Conservation (phyloP, 1,140 invertebrate species). For the Pseudomyrmex pallidus region DNA sequence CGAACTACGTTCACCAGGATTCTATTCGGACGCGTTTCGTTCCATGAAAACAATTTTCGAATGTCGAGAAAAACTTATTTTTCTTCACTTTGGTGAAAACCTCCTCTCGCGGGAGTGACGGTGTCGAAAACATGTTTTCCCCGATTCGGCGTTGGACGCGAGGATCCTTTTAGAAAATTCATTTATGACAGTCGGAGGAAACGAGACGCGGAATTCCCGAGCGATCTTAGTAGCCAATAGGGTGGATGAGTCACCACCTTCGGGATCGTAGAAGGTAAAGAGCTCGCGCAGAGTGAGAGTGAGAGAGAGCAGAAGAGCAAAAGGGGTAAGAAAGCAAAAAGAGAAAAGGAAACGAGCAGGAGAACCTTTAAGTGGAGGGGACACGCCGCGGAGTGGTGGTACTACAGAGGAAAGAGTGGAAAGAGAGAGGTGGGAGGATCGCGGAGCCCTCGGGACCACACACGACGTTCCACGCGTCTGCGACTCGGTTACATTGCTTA, state of each 20-base stretch:
- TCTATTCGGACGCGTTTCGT: neutral
- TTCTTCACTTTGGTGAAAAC: neutral
- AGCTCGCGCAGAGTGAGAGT: conserved; percentile 60
- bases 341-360: conserved; percentile 55
- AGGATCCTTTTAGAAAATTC: conserved; percentile 29
- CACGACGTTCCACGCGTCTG: conserved; percentile 85
- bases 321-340: conserved; percentile 64
- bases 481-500: conserved; percentile 86
- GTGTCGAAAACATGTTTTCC: conserved; percentile 27
- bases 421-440: conserved; percentile 81
- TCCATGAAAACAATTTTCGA: neutral
- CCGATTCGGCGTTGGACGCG: neutral
- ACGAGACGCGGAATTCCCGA: conserved; percentile 76
- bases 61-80: neutral
- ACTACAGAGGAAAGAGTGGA: conserved; percentile 75
- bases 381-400: conserved; percentile 64
- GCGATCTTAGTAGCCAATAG: conserved; percentile 73
- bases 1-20: conserved; percentile 40
- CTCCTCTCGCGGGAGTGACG: neutral
- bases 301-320: conserved; percentile 40
- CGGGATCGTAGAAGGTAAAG: conserved; percentile 69
- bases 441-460: conserved; percentile 82
- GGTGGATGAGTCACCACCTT: conserved; percentile 76
- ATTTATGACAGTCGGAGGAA: conserved; percentile 41
- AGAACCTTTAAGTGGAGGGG: conserved; percentile 68